phyloP scores from a whole-genome alignment of 1,140 invertebrate genomes.

The Probaryconus sp. region DNA sequence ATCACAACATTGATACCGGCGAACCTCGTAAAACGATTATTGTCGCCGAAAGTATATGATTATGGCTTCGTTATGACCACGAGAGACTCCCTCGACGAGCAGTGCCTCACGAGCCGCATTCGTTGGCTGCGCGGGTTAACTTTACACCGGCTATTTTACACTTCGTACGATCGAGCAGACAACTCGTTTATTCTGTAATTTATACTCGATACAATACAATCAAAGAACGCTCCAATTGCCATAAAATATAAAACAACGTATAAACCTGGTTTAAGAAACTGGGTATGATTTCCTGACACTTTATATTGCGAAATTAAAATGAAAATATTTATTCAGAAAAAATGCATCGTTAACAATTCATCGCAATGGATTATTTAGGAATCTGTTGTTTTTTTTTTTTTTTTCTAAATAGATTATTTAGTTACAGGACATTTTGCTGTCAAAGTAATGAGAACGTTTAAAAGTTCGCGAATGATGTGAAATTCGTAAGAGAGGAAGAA shows the following conservation, averaged over 20 bases:
- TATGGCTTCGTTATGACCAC: conserved; percentile 76
- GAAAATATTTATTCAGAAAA: not conserved
- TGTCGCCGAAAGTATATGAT: conserved; percentile 77
- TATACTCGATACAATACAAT: conserved; percentile 62
- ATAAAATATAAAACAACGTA: conserved; percentile 10
- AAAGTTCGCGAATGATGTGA: conserved; percentile 40
- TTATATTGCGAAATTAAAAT: not conserved
- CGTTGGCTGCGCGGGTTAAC: conserved; percentile 59
- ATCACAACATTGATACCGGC: conserved; percentile 65
- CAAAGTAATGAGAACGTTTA: conserved; percentile 37
- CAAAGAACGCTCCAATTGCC: conserved; percentile 32
- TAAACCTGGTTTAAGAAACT: too few species aligned
- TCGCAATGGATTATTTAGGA: too few species aligned
- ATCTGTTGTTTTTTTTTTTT: too few species aligned
- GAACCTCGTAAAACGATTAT: conserved; percentile 77
- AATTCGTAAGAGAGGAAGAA: conserved; percentile 38
- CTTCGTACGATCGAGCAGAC: conserved; percentile 64
- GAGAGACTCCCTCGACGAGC: conserved; percentile 52
- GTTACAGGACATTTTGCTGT: conserved; percentile 10
- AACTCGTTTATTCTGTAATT: conserved; percentile 56
- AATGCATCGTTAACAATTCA: not conserved
- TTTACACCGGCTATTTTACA: conserved; percentile 71
- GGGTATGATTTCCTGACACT: too few species aligned
- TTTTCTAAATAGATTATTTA: too few species aligned
- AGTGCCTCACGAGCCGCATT: conserved; percentile 28